Conservation (phyloP, 1,140 invertebrate genomes). For the Tetragnatha versicolor region DNA sequence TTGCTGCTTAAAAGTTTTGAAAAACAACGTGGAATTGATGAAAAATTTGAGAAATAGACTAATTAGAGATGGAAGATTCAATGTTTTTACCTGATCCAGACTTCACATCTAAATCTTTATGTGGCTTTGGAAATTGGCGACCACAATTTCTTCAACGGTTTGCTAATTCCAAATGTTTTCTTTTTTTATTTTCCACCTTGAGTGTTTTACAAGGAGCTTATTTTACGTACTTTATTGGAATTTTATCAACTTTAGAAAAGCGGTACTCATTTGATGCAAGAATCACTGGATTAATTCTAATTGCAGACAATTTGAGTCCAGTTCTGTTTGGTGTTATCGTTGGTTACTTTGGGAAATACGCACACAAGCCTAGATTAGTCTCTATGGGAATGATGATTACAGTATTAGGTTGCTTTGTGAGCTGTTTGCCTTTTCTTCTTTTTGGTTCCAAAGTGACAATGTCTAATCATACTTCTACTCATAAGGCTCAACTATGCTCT, state of each 20-base stretch:
- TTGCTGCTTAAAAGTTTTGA: no score
- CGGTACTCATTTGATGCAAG: constrained; percentile 79
- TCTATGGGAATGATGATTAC: constrained; percentile 75
- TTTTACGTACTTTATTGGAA: constrained; percentile 52
- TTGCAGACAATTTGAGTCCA: constrained; percentile 53
- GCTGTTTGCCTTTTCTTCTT: constrained; percentile 73
- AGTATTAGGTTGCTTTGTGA: constrained; percentile 72
- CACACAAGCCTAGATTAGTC: constrained; percentile 76
- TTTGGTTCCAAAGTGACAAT: constrained; percentile 68
- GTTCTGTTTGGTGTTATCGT: constrained; percentile 33
- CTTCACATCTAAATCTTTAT: no score
- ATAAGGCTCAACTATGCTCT: background rate
- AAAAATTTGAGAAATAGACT: no score
- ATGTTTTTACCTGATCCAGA: no score
- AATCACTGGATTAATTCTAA: constrained; percentile 71
- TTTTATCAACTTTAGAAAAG: constrained; percentile 54
- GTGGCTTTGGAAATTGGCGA: constrained; percentile 11
- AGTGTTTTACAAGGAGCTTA: constrained; percentile 53
- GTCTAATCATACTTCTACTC: background rate
- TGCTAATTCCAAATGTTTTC: constrained; percentile 31
- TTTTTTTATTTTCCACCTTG: constrained; percentile 35
- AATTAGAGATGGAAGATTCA: no score
- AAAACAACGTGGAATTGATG: no score
- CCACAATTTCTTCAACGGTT: constrained; percentile 48
- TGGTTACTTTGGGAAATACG: constrained; percentile 63